Evolutionary conservation across 2,797 vertebrate species (phyloP), one percentile per base, ranked within the genome.

Genomic region (Peromyscus attwateri): DNA sequence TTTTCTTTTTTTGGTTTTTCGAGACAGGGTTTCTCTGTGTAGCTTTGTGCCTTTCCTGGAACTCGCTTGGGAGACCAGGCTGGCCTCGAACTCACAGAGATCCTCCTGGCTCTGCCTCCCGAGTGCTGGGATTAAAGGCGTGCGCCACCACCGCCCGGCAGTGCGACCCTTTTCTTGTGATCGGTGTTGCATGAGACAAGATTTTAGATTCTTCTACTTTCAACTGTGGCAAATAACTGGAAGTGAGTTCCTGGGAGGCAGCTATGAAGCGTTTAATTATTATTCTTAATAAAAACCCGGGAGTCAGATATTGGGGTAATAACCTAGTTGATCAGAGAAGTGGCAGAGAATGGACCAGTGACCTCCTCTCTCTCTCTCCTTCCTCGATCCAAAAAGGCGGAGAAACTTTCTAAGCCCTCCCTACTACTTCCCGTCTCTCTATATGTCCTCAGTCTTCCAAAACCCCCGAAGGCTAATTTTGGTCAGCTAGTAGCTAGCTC

Each of bases 191-290:
- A n/a, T 62, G 4, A n/a, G 75, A 25, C 6, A 52, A 16, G 57
- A 62, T 83, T 17, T 83, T 62, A 62, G 80, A 29, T 82, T 43
- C 57, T 83, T 62, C 57, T 83, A 11, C 68, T 93, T 92, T 94
- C 31, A 88, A 66, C 25, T 84, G 46, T 52, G 49, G 49, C 49
- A 52, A 52, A 52, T 13, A 52, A 57, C 19, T 57, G 14, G n/a
- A 82, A 96, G 49, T 55, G 23, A 92, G n/a, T 83, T 83, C 87
- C 37, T 60, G 57, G 21, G 71, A 91, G 19, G 16, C 66, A 34
- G 66, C 13, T 68, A 68, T 31, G 66, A 68, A 68, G 31, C 31
- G 6, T 68, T 68, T 71, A 37, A 10, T n/a, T 71, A 71, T 23
- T 71, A n/a, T 21, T 71, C 21, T 71, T 8, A 71, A 68, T 23